These are phyloP conservation scores for Catocala sponsa DNA, from an alignment of 2,888 invertebrate species.

Conservation along the genomic window DNA sequence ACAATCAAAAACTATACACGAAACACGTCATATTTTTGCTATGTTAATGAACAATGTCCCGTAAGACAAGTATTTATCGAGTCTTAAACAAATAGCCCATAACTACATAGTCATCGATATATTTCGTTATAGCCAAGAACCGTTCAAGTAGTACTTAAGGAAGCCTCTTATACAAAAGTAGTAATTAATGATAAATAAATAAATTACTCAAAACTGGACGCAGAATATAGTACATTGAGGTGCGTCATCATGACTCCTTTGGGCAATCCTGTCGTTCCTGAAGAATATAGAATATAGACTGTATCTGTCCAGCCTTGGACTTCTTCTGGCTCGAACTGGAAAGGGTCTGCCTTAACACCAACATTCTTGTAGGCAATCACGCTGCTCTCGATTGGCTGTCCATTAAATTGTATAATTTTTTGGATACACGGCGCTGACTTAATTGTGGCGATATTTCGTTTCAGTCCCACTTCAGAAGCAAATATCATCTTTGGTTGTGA, in stretches of 20 bases:
- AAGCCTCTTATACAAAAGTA: too few species aligned
- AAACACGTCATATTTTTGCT: too few species aligned
- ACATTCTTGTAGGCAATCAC: slow-evolving; percentile 50
- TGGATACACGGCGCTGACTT: slow-evolving; percentile 61
- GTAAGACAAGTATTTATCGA: too few species aligned
- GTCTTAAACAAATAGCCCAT: too few species aligned
- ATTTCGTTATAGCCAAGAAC: too few species aligned
- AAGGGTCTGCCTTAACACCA: slow-evolving; percentile 39
- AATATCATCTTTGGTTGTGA: slow-evolving; percentile 90
- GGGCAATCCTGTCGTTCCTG: slow-evolving; percentile 93
- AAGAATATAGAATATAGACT: slow-evolving; percentile 86
- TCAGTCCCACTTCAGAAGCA: slow-evolving; percentile 80
- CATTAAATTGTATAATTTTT: slow-evolving; percentile 89
- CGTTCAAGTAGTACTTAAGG: too few species aligned
- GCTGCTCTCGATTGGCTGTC: slow-evolving; percentile 70
- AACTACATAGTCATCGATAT: too few species aligned
- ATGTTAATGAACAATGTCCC: too few species aligned
- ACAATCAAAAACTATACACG: too few species aligned
- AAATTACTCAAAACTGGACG: slow-evolving; percentile 78
- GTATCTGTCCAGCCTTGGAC: slow-evolving; percentile 60
- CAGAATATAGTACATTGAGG: slow-evolving; percentile 78
- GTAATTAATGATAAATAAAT: neutral
- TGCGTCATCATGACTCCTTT: slow-evolving; percentile 93
- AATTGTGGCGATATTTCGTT: slow-evolving; percentile 54
- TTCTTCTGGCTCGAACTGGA: slow-evolving; percentile 51